A percentile compares a stretch with the other conserved stretches of the same genome.
Evolutionary conservation across 2,797 vertebrate species (phyloP).

Genomic region (Lutjanus campechanus): DNA sequence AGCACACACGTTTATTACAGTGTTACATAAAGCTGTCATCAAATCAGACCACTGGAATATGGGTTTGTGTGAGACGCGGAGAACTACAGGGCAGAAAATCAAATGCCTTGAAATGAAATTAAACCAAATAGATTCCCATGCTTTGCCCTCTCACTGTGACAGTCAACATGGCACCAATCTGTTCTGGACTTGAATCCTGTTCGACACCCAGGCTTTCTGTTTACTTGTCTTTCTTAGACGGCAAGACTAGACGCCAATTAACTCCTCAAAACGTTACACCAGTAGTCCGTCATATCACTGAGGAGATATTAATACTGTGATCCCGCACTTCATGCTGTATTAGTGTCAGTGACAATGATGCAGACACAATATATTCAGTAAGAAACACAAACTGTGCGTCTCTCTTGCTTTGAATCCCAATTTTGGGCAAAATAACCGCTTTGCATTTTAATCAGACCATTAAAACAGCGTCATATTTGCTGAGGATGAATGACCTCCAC

Average conservation of each 20-base stretch:
- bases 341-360: conserved; percentile 39
- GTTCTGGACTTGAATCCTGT: conserved; percentile 48
- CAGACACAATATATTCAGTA: conserved; percentile 23
- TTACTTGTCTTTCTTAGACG: conserved; percentile 49
- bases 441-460: conserved; percentile 48
- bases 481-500: conserved; percentile 47
- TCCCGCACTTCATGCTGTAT: conserved; percentile 43
- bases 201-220: conserved; percentile 43
- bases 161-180: conserved; percentile 59
- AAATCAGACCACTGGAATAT: conserved; percentile 4
- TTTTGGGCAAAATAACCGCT: conserved; percentile 27
- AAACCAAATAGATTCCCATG: conserved; percentile 63
- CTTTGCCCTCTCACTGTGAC: conserved; percentile 80
- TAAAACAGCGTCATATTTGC: conserved; percentile 39
- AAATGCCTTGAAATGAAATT: conserved; percentile 37
- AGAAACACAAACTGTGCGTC: conserved; percentile 41
- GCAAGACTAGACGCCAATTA: conserved; percentile 46
- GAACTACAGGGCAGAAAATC: conserved; percentile 33
- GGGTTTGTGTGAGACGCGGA: neutral
- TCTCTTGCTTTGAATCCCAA: conserved; percentile 25
- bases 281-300: conserved; percentile 17
- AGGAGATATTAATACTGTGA: conserved; percentile 62
- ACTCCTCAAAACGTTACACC: conserved; percentile 43
- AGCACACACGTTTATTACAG: conserved; percentile 23
- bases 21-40: neutral